Evolutionary conservation across 2,888 invertebrate species (phyloP).

Genomic region (Sepiola atlantica): DNA sequence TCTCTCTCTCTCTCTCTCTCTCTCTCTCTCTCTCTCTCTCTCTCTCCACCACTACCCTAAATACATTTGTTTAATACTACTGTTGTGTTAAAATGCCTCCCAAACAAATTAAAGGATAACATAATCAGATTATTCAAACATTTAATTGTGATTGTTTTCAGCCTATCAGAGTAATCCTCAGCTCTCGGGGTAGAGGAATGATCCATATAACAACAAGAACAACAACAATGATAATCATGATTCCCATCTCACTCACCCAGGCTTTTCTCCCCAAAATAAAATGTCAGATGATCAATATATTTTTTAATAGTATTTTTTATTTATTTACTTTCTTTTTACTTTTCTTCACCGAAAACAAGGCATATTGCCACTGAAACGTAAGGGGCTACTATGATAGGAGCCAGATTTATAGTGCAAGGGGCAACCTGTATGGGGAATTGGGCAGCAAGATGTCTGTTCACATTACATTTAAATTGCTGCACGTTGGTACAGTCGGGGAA

Average conservation of each 20-base stretch:
- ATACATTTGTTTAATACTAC: not conserved
- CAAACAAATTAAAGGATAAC: not conserved
- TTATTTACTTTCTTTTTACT: no score
- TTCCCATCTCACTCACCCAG: not conserved
- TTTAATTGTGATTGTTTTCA: not conserved
- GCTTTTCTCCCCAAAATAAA: not conserved
- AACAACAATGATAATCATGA: not conserved
- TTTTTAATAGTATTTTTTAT: no score
- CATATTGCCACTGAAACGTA: no score
- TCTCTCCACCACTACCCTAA: not conserved
- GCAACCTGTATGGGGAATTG: no score
- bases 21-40: not conserved
- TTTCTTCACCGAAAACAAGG: no score
- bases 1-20: not conserved
- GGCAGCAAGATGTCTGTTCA: no score
- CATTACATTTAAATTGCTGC: no score
- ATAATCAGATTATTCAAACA: not conserved
- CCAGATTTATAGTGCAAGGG: no score
- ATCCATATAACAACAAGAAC: not conserved
- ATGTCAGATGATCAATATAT: not conserved
- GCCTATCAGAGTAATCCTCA: not conserved
- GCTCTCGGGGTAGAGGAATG: not conserved
- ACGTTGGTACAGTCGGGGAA: no score
- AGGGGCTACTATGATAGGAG: no score
- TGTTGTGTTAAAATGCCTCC: not conserved